Evolutionary conservation across 2,888 invertebrate species (phyloP), one percentile per base, ranked within the genome.

Genomic region (Creontiades dilutus): DNA sequence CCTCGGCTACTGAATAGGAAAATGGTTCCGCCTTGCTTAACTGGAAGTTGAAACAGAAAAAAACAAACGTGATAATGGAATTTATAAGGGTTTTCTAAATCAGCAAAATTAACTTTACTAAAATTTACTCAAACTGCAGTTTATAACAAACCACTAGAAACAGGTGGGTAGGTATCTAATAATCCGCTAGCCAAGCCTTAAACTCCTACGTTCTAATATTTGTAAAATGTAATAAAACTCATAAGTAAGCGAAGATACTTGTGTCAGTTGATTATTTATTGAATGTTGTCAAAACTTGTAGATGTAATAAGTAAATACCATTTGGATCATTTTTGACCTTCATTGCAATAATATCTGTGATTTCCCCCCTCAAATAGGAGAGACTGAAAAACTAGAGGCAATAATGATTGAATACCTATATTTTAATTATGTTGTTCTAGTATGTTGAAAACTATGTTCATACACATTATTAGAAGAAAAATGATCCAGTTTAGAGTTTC

Each of bases 281-380:
- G 7, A 37, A 37, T 37, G 37, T 37, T 37, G 57, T 57, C 57
- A 57, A 19, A 57, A 57, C 57, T 4, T 37, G 2, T 37, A 37
- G 37, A 37, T 37, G 37, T 37, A 37, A 37, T 37, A 37, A 37
- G 37, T 37, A 37, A 7, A 37, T 52, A 52, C 52, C 52, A 52
- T 13, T 52, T 52, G 52, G 16, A 52, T 52, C 3, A 46, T 46
- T 78, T 76, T 78, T 46, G 78, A 78, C 46, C 19, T 47, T 78
- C 78, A 47, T 46, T 78, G 78, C 78, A 78, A 68, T 37, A 76
- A 76, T 78, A 46, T 78, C 78, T 78, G 78, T 47, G 46, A 78
- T 37, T 46, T 13, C 28, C 28, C 78, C 28, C 46, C 47, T 46
- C 78, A 46, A 46, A 46, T 37, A 46, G 46, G 19, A 78, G 16